Base-by-base conservation (phyloP, 2,888 invertebrate species). In the Augochlorella aurata region DNA sequence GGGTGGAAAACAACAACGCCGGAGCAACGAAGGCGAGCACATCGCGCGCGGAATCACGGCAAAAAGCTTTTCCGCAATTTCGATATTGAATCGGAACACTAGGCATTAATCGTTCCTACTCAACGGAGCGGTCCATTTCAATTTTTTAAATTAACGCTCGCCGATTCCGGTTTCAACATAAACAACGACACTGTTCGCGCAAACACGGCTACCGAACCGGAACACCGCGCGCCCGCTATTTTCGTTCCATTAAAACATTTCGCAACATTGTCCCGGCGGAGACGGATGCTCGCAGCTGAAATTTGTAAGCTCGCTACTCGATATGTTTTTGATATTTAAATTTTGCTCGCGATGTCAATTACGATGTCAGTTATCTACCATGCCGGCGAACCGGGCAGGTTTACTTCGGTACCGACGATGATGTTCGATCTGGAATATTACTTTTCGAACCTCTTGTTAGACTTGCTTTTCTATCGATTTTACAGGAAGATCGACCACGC, bases 191-290 rank as follows among this genome's bases (percentile, higher is more conserved):
- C 18, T 10, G 65, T 44, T 65, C 65, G 65, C 44, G 65, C n/a
- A 65, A 65, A 38, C 44, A 65, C 65, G n/a, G 5, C 38, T 12
- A 12, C 29, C 63, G 29, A 63, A 63, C 10, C 63, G 63, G 24
- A 58, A 58, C 24, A 58, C 24, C 24, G 14, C 24, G 8, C 58
- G 24, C 29, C 16, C 61, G 1, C 29, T 63, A 29, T 63, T 63
- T 61, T 63, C 61, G 61, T 63, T 63, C 61, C 61, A 63, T 63
- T 24, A 45, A 52, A 71, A 71, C 21, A 54, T 47, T 58, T 12
- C 18, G 47, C 18, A 18, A 47, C 8, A 47, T 61, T 61, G 24
- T 24, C 18, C 24, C 61, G 38, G 0, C 29, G 24, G 61, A 24
- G 29, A 29, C 61, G 7, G 18, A 45, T 18, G 44, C 47, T 10